Percentiles rank a stretch among this genome's conserved stretches.
phyloP scores from a whole-genome alignment of 2,888 invertebrate species.

The Acanthacorydalis orientalis region DNA sequence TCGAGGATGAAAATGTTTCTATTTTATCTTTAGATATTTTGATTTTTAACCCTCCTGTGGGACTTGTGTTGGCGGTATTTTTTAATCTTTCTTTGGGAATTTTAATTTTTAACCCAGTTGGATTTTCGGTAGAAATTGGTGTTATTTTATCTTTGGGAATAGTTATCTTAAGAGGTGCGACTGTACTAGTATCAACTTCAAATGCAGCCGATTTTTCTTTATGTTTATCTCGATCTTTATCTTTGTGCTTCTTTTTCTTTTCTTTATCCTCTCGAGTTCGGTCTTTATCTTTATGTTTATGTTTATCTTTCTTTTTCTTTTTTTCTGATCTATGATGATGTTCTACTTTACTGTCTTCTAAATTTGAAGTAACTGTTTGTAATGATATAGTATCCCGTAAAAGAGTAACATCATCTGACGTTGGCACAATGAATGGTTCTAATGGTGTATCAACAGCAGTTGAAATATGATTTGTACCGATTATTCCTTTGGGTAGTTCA shows the following conservation, averaged over 20 bases:
- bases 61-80: slow-evolving; percentile 19
- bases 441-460: slow-evolving; percentile 17
- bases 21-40: slow-evolving; percentile 65
- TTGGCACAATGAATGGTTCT: slow-evolving; percentile 11
- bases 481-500: slow-evolving; percentile 44
- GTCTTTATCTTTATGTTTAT: slow-evolving; percentile 60
- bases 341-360: slow-evolving; percentile 18
- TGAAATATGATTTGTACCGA: slow-evolving; percentile 15
- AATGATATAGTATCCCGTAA: slow-evolving; percentile 2
- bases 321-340: slow-evolving; percentile 24
- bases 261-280: slow-evolving; percentile 43
- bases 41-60: slow-evolving; percentile 43
- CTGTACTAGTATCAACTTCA: slow-evolving; percentile 12
- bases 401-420: slow-evolving; percentile 7
- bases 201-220: slow-evolving; percentile 22
- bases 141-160: slow-evolving; percentile 40
- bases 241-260: slow-evolving; percentile 61
- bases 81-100: slow-evolving; percentile 61
- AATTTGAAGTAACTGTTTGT: slow-evolving; percentile 20
- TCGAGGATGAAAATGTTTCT: slow-evolving; percentile 24
- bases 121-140: slow-evolving; percentile 17
- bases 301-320: slow-evolving; percentile 63
- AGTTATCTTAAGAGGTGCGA: slow-evolving; percentile 30
- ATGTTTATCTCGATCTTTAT: slow-evolving; percentile 41
- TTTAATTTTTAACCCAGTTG: slow-evolving; percentile 55